Evolutionary conservation across 2,797 vertebrate species (phyloP), one percentile per base, ranked within the genome.

Genomic region (Cichlasoma orientale): DNA sequence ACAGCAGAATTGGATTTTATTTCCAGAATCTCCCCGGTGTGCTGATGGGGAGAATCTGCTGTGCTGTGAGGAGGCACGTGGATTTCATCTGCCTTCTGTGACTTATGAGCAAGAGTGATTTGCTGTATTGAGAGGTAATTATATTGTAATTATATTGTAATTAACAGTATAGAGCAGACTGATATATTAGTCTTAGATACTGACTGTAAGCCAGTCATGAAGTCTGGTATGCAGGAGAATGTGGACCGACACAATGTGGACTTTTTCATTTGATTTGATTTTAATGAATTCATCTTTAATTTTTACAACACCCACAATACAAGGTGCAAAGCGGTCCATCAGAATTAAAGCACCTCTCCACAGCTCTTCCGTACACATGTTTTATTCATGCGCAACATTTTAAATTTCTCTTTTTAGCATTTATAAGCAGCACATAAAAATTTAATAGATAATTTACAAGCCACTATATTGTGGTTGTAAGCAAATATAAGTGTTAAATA

Each of bases 21-120:
- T 77, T 85, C 66, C 69, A 52, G 70, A 69, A 61, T 56, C 54
- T 83, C 77, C 75, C 56, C 8, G 29, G 33, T 8, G 55, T 14
- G 75, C 63, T 19, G 80, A 78, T 23, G 56, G 76, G 23, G 61
- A 63, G 78, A 27, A 77, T 75, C 68, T 69, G 72, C 74, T 53
- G 56, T 7, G 16, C 57, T 27, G 21, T 27, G 23, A 54, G 72
- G 74, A 84, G 79, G 80, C 63, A 68, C 29, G 10, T 75, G 55
- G 80, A 80, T 63, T 84, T 90, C 81, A 80, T 90, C 81, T 29
- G 77, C 76, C 83, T 77, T 61, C 74, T 79, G 75, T 79, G 78
- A 91, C 61, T 85, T 81, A 92, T 88, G 74, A 76, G 61, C 33
- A 13, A 70, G 81, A 85, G 47, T 86, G 87, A 89, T 23, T 84